Conservation (phyloP, 2,888 invertebrate species). For the Phasia obesa region DNA sequence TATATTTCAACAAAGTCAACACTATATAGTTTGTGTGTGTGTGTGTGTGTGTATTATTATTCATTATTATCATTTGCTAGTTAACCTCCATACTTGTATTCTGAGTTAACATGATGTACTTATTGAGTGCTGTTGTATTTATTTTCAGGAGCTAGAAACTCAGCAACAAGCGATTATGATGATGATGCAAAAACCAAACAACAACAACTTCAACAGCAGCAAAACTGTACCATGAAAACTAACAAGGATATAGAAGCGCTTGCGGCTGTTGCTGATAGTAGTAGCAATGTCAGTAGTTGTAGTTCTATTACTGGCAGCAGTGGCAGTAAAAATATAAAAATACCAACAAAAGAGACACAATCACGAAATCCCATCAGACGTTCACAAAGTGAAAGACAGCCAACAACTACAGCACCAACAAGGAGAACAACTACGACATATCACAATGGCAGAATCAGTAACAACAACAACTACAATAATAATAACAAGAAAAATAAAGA, state of each 20-base stretch:
- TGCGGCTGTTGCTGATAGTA: conserved; percentile 75
- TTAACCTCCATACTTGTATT: conserved; percentile 45
- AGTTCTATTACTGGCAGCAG: conserved; percentile 69
- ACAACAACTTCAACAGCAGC: conserved; percentile 28
- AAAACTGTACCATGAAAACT: conserved; percentile 46
- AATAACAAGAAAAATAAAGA: conserved; percentile 32
- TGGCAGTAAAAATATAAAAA: conserved; percentile 57
- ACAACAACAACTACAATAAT: conserved; percentile 43
- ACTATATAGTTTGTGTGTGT: neutral
- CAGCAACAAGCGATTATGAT: conserved; percentile 76
- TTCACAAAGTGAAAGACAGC: conserved; percentile 80
- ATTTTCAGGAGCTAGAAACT: conserved; percentile 67
- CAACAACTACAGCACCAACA: conserved; percentile 63
- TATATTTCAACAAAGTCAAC: conserved; percentile 49
- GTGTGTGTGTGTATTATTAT: neutral
- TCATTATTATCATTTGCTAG: conserved; percentile 59
- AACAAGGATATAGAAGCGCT: conserved; percentile 69
- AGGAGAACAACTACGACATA: conserved; percentile 52
- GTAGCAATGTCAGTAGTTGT: conserved; percentile 34
- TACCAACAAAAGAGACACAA: conserved; percentile 76
- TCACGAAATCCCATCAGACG: conserved; percentile 82
- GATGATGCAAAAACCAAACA: conserved; percentile 74
- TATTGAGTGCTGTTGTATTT: conserved; percentile 66
- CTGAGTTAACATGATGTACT: conserved; percentile 51
- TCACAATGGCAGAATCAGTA: conserved; percentile 56